Evolutionary conservation across 1,140 invertebrate genomes (phyloP), one percentile per base, ranked within the genome.

Genomic region (Acromyrmex charruanus): DNA sequence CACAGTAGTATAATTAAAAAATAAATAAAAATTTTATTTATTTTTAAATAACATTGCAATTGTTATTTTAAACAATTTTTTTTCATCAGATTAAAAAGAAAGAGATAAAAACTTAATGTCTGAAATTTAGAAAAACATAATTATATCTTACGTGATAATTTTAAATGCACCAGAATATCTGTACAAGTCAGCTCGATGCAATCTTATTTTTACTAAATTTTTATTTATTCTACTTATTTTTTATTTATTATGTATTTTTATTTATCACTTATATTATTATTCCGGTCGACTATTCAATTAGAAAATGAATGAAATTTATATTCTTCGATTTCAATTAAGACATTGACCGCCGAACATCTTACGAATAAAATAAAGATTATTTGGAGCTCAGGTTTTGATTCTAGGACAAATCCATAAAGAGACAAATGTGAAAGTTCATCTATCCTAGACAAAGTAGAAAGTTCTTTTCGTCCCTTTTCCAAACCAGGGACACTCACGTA

Each of bases 381-480:
- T 72, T 87, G 75, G 81, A 44, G 31, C 21, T 55, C 39, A 28
- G 66, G 44, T 87, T 89, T 88, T n/a, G n/a, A 28, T 88, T 89
- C 79, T 75, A 71, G 87, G 69, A 72, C 61, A 77, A 90, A 89
- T 69, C 69, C 31, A 58, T 88, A 68, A 80, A 31, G 71, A 89
- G 85, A 85, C 85, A 87, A 18, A 66, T 63, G 87, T 89, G 86
- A 92, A 92, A 92, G 91, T 91, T 86, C 16, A 89, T 74, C 72
- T 58, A 86, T 85, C 79, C 68, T 88, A 91, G 79, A 72, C 58
- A 66, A n/a, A 61, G 25, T 91, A 89, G 88, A 91, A 89, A 90
- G 90, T 90, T 65, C 31, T 85, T 85, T 77, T 80, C 31, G 66
- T 84, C 39, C 53, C 58, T 85, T 79, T 86, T 87, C 61, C n/a